Evolutionary conservation across 2,113 vertebrate species (phyloP).

Genomic region (Euleptes europaea): DNA sequence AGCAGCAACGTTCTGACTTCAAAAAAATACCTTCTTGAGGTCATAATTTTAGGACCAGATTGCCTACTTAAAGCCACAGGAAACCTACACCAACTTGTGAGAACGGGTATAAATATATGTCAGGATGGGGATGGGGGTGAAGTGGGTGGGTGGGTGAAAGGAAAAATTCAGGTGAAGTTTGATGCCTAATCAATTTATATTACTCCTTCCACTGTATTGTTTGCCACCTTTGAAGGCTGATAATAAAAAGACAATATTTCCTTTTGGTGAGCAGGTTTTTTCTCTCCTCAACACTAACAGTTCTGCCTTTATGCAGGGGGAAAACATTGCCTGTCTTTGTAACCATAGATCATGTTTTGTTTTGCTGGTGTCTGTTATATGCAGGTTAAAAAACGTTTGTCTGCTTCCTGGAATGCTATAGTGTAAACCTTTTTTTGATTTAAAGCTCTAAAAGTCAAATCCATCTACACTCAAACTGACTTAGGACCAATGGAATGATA

Average conservation of each 20-base stretch:
- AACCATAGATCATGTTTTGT: slow-evolving; percentile 63
- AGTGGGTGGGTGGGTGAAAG: slow-evolving; percentile 22
- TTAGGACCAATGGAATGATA: slow-evolving; percentile 63
- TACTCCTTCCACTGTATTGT: background rate
- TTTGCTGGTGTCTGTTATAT: slow-evolving; percentile 71
- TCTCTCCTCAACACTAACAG: slow-evolving; percentile 69
- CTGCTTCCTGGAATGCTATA: slow-evolving; percentile 69
- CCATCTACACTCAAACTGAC: slow-evolving; percentile 58
- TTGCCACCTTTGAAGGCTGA: slow-evolving; percentile 58
- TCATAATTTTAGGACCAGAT: slow-evolving; percentile 74
- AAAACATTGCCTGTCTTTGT: slow-evolving; percentile 75
- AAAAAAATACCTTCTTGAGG: slow-evolving; percentile 74
- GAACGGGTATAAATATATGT: slow-evolving; percentile 28
- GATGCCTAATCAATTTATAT: slow-evolving; percentile 12
- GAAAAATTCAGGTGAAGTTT: slow-evolving; percentile 25
- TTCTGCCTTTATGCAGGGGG: slow-evolving; percentile 70
- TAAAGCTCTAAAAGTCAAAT: slow-evolving; percentile 61
- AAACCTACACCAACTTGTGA: slow-evolving; percentile 30
- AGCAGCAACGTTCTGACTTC: slow-evolving; percentile 79
- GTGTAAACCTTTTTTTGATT: slow-evolving; percentile 55
- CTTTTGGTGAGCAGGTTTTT: slow-evolving; percentile 64
- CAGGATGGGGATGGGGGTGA: too few relatives aligned
- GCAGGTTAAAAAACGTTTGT: slow-evolving; percentile 78
- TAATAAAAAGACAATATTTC: slow-evolving; percentile 43
- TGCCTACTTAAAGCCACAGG: slow-evolving; percentile 64